phyloP scores from a whole-genome alignment of 2,113 vertebrate species.

The Neomonachus schauinslandi region DNA sequence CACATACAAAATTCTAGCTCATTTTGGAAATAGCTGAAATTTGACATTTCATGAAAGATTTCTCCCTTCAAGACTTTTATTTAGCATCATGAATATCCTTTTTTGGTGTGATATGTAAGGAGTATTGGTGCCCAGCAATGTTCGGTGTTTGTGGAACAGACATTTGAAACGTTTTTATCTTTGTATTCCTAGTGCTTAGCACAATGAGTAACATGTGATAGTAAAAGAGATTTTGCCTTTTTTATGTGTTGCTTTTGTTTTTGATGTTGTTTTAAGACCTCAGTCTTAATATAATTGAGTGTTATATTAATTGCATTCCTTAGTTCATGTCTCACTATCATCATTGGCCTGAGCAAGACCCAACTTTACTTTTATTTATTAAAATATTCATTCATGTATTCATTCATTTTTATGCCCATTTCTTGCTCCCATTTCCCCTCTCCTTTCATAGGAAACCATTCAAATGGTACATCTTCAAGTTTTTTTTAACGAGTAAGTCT shows the following conservation, averaged over 20 bases:
- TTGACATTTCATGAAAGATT: neutral
- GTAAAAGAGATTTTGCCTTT: neutral
- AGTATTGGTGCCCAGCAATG: neutral
- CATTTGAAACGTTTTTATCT: neutral
- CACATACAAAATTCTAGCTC: neutral
- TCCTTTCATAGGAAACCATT: neutral
- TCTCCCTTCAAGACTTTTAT: neutral
- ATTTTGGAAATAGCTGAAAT: conserved; percentile 1
- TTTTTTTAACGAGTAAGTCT: conserved; percentile 3
- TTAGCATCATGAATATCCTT: neutral
- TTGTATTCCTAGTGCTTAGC: neutral
- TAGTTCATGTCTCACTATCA: neutral
- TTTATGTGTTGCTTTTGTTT: neutral
- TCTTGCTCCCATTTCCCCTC: neutral
- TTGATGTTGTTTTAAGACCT: neutral
- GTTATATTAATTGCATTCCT: neutral
- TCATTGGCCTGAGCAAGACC: neutral
- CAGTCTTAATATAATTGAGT: neutral
- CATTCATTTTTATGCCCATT: neutral
- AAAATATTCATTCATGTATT: neutral
- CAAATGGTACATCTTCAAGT: neutral
- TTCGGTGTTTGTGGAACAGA: neutral
- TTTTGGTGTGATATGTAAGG: neutral
- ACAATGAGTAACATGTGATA: neutral
- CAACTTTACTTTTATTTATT: neutral